phyloP scores from a whole-genome alignment of 2,888 invertebrate genomes.

The Zelleria hepariella region DNA sequence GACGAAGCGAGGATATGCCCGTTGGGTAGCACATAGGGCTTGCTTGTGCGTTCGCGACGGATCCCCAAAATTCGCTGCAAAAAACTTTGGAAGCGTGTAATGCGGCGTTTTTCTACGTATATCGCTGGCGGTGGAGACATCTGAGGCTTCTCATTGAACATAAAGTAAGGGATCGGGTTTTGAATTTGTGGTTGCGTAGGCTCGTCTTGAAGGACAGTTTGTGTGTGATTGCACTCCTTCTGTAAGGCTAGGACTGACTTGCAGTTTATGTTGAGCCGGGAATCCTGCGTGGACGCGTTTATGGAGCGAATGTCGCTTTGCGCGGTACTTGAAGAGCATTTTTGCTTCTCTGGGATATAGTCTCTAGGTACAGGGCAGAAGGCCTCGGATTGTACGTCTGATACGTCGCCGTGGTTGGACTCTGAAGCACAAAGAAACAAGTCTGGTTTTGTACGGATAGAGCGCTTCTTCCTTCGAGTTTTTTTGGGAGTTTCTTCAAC shows the following conservation, averaged over 20 bases:
- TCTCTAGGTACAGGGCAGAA: background rate
- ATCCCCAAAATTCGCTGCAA: constrained; percentile 48
- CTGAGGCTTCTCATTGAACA: background rate
- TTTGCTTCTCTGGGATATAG: background rate
- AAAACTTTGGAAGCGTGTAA: constrained; percentile 49
- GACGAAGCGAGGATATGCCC: constrained; percentile 39
- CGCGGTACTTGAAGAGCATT: background rate
- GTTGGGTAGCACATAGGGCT: constrained; percentile 21
- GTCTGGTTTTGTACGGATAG: constrained; percentile 45
- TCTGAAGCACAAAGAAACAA: constrained; percentile 47
- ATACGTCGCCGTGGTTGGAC: background rate
- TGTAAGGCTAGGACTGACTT: background rate
- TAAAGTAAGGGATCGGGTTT: constrained; percentile 18
- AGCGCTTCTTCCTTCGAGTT: constrained; percentile 27
- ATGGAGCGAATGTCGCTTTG: background rate
- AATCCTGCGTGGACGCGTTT: background rate
- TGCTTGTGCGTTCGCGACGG: constrained; percentile 5
- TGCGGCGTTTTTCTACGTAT: constrained; percentile 6
- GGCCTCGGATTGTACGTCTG: background rate
- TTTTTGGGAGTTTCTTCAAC: constrained; percentile 15
- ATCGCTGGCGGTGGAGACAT: constrained; percentile 19
- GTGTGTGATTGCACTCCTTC: background rate
- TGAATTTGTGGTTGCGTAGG: constrained; percentile 13
- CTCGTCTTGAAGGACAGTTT: background rate
- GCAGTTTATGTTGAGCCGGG: background rate